Evolutionary conservation across 2,113 vertebrate species (phyloP).

Genomic region (Pampusana beccarii): DNA sequence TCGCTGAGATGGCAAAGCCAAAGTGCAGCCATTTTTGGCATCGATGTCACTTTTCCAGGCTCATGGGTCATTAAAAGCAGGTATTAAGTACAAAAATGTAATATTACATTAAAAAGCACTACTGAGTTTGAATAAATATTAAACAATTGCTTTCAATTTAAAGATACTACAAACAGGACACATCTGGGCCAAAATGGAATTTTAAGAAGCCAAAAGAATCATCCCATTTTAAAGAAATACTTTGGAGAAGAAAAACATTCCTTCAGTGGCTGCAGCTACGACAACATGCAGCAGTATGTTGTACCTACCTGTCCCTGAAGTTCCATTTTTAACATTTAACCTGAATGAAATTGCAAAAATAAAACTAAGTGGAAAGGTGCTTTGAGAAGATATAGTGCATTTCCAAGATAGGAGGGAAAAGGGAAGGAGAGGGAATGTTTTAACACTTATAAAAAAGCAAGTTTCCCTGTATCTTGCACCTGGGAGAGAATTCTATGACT

Average conservation of each 20-base stretch:
- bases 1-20: background rate
- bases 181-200: background rate
- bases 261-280: background rate
- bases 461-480: background rate
- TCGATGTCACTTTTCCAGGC: background rate
- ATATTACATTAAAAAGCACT: background rate
- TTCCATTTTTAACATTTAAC: background rate
- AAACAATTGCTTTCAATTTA: background rate
- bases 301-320: background rate
- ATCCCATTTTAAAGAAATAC: background rate
- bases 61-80: background rate
- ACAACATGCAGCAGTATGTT: rapidly evolving
- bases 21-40: background rate
- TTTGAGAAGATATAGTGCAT: background rate
- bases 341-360: background rate
- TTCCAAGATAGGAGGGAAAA: background rate
- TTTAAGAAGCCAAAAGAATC: background rate
- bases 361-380: background rate
- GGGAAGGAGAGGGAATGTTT: background rate
- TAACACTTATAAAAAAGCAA: background rate
- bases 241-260: background rate
- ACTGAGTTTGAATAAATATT: background rate
- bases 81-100: background rate
- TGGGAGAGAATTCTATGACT: background rate
- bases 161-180: background rate